Base-by-base conservation (phyloP, 2,113 vertebrate genomes). In the Clarias macrocephalus region DNA sequence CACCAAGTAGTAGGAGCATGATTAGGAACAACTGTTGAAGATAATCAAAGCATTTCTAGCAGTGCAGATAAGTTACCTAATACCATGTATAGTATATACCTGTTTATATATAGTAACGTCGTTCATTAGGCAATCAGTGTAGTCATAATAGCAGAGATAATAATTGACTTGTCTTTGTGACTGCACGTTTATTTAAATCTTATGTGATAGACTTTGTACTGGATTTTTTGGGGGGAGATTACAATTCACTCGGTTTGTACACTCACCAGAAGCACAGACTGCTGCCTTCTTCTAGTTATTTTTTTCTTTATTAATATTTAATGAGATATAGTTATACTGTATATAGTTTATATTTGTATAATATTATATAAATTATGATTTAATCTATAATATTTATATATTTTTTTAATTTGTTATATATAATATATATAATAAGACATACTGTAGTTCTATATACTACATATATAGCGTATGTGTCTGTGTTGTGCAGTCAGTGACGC, bases 401-500 rank as follows among this genome's bases (percentile, higher is more conserved):
- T 42, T 48, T 48, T 48, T n/a, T n/a, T n/a, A n/a, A n/a, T n/a
- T n/a, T n/a, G n/a, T n/a, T n/a, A n/a, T n/a, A n/a, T n/a, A n/a
- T n/a, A n/a, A n/a, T n/a, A n/a, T n/a, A n/a, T n/a, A n/a, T n/a
- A n/a, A n/a, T n/a, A n/a, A n/a, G n/a, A n/a, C n/a, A n/a, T n/a
- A n/a, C n/a, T n/a, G n/a, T n/a, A n/a, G n/a, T n/a, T n/a, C n/a
- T n/a, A n/a, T n/a, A n/a, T 84, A n/a, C 3, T 8, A 8, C 10
- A 9, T 25, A 30, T 30, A 68, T 15, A 13, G 42, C 86, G 15
- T 83, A 21, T 90, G 10, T 88, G 52, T 85, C 33, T 86, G 21
- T 76, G 25, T 91, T 18, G 77, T 88, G 11, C 79, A 97, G 97
- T 95, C 94, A 77, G 92, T 97, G 90, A 97, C 96, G 0, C 94